A percentile compares a stretch with the other conserved stretches of the same genome.
Conservation (phyloP, 2,113 vertebrate species). For the Brachypteracias leptosomus region DNA sequence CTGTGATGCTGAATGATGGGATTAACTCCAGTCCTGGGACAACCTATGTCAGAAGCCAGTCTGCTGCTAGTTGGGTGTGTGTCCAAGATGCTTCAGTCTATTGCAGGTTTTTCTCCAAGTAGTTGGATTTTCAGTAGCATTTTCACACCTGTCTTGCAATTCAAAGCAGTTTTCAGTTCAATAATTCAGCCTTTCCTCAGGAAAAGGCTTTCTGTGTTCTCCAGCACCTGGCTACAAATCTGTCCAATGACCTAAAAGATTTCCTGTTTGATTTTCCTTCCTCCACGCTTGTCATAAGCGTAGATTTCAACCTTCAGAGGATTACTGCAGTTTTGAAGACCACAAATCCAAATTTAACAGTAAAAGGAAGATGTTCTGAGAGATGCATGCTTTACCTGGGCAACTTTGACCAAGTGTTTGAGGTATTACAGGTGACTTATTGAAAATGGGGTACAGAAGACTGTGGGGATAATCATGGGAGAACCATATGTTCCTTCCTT, state of each 20-base stretch:
- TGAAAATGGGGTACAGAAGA: neutral
- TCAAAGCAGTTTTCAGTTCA: neutral
- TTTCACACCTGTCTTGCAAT: neutral
- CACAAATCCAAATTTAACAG: neutral
- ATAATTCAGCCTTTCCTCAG: neutral
- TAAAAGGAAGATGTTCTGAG: neutral
- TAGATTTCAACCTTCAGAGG: neutral
- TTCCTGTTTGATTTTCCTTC: neutral
- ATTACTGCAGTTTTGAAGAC: neutral
- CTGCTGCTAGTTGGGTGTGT: neutral
- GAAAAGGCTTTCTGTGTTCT: neutral
- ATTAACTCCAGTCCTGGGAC: neutral
- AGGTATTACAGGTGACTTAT: neutral
- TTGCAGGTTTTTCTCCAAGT: neutral
- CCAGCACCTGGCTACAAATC: neutral
- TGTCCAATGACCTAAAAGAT: neutral
- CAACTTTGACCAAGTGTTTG: neutral
- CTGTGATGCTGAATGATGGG: neutral
- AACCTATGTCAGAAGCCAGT: neutral
- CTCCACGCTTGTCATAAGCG: fast-evolving
- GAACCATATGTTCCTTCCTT: neutral
- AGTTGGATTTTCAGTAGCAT: neutral
- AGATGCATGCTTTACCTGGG: neutral
- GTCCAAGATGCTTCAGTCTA: neutral
- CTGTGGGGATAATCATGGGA: neutral